These are phyloP conservation scores for Ephialtes manifestator DNA, from an alignment of 2,888 invertebrate species.

Conservation along the genomic window DNA sequence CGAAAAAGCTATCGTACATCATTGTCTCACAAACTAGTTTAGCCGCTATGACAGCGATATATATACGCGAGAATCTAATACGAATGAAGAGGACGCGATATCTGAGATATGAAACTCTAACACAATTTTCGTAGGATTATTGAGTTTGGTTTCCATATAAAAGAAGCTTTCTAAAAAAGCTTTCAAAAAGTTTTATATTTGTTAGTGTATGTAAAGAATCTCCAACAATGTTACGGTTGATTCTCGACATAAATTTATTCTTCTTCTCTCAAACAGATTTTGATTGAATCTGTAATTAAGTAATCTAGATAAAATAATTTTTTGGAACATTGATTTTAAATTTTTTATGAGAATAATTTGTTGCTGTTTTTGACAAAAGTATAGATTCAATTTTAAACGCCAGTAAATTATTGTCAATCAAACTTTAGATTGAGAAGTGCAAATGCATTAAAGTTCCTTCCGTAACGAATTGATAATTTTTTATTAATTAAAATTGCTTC, in stretches of 20 bases:
- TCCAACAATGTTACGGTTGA: background rate
- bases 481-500: background rate
- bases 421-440: too few relatives aligned
- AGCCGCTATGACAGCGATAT: background rate
- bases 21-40: conserved; percentile 11
- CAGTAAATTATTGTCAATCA: too few relatives aligned
- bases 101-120: conserved; percentile 7
- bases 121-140: conserved; percentile 3
- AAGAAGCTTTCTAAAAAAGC: background rate
- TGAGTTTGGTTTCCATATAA: background rate
- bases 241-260: background rate
- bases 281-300: too few relatives aligned
- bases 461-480: background rate
- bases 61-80: background rate
- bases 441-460: too few relatives aligned
- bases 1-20: conserved; percentile 5
- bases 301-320: too few relatives aligned
- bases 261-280: background rate
- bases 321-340: too few relatives aligned
- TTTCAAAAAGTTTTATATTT: background rate
- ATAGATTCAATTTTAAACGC: too few relatives aligned
- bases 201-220: background rate
- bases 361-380: too few relatives aligned
- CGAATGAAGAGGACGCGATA: background rate
- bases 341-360: too few relatives aligned